These are phyloP conservation scores for Pristionchus entomophagus DNA, from an alignment of 2,888 invertebrate species.

Conservation along the genomic window DNA sequence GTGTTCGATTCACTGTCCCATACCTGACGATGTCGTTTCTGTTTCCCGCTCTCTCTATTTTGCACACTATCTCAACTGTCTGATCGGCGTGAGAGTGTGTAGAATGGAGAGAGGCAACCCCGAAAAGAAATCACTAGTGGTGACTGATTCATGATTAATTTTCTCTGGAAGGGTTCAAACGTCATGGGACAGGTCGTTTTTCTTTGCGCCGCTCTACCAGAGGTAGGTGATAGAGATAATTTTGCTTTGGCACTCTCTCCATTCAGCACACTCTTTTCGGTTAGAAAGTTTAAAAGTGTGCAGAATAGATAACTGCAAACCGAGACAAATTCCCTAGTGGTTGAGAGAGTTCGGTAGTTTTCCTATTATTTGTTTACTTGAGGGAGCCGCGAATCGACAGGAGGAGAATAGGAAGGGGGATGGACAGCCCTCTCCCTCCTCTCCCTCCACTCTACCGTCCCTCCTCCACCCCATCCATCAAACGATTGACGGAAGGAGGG, in stretches of 20 bases:
- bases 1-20: background rate
- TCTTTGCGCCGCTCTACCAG: background rate
- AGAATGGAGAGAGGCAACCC: background rate
- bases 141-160: no score
- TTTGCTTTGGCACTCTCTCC: no score
- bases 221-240: background rate
- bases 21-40: background rate
- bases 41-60: no score
- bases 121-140: no score
- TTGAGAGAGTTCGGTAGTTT: no score
- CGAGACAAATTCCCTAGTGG: no score
- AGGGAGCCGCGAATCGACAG: constrained; percentile 16
- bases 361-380: constrained; percentile 9
- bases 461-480: background rate
- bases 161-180: background rate
- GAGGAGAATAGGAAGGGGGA: background rate
- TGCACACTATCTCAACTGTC: no score
- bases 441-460: background rate
- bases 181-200: no score
- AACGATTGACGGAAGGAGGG: background rate
- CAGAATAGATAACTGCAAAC: no score
- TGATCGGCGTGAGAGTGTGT: no score
- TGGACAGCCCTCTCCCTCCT: background rate
- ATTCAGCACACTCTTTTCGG: no score
- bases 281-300: no score